These are phyloP conservation scores for Nesogale talazaci DNA, from an alignment of 2,113 vertebrate genomes.

Conservation along the genomic window DNA sequence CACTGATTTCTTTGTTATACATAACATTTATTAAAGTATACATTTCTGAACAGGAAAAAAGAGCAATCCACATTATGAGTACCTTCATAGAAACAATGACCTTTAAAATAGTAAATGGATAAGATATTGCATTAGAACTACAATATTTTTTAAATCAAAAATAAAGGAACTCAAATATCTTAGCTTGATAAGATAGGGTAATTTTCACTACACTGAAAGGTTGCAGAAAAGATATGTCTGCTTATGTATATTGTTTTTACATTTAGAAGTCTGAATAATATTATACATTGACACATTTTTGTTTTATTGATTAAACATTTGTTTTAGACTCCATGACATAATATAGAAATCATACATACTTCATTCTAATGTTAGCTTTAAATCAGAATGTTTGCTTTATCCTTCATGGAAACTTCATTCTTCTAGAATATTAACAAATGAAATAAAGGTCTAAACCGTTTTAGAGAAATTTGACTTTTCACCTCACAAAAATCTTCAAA, in stretches of 20 bases:
- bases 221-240: constrained; percentile 18
- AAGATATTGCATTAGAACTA: constrained; percentile 10
- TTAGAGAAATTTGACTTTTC: constrained; percentile 66
- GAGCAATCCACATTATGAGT: constrained; percentile 75
- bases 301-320: constrained; percentile 67
- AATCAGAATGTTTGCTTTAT: constrained; percentile 56
- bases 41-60: constrained; percentile 79
- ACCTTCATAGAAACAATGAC: constrained; percentile 83
- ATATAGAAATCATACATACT: constrained; percentile 36
- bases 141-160: constrained; percentile 52
- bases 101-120: constrained; percentile 62
- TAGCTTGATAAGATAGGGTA: constrained; percentile 27
- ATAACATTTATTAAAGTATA: constrained; percentile 74
- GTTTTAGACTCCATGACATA: constrained; percentile 67
- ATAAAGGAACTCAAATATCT: constrained; percentile 43
- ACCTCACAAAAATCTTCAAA: constrained; percentile 74
- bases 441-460: constrained; percentile 60
- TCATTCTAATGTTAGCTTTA: constrained; percentile 15
- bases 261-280: constrained; percentile 31
- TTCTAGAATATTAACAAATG: constrained; percentile 67
- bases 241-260: constrained; percentile 53
- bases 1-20: constrained; percentile 79
- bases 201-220: constrained; percentile 39
- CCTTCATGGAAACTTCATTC: constrained; percentile 70
- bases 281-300: constrained; percentile 61